Percentiles rank a stretch among this genome's conserved stretches.
phyloP scores from a whole-genome alignment of 2,888 invertebrate species.

The Mechanitis messenoides region DNA sequence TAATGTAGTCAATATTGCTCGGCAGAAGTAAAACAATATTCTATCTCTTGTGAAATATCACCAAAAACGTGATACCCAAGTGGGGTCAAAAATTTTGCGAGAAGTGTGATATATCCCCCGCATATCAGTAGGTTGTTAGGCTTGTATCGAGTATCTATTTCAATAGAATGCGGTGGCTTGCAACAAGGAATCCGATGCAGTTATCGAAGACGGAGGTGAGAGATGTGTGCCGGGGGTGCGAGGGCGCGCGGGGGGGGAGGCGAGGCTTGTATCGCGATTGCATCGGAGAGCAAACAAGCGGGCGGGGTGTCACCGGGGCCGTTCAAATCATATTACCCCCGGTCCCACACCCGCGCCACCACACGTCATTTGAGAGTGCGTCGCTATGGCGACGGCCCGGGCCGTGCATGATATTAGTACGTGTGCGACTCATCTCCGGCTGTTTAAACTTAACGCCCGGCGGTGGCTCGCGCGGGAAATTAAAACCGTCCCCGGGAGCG shows the following conservation, averaged over 20 bases:
- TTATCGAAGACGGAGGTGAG: conserved; percentile 72
- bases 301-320: conserved; percentile 66
- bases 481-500: conserved; percentile 71
- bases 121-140: conserved; percentile 56
- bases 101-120: conserved; percentile 28
- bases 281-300: conserved; percentile 77
- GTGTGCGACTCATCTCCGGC: conserved; percentile 73
- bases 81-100: conserved; percentile 27
- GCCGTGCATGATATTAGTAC: conserved; percentile 76
- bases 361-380: conserved; percentile 82
- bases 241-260: conserved; percentile 41
- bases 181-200: conserved; percentile 75
- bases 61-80: conserved; percentile 36
- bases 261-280: conserved; percentile 71
- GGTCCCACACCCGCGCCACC: conserved; percentile 61
- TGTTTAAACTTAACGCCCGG: conserved; percentile 69
- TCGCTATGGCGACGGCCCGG: conserved; percentile 82
- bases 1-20: neutral
- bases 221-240: conserved; percentile 57
- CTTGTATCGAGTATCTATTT: conserved; percentile 64
- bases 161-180: conserved; percentile 72
- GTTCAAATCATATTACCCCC: conserved; percentile 77
- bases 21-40: neutral
- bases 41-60: conserved; percentile 47
- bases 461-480: conserved; percentile 64